Evolutionary conservation across 2,797 vertebrate genomes (phyloP), one percentile per base, ranked within the genome.

Genomic region (Ispidina lecontei): DNA sequence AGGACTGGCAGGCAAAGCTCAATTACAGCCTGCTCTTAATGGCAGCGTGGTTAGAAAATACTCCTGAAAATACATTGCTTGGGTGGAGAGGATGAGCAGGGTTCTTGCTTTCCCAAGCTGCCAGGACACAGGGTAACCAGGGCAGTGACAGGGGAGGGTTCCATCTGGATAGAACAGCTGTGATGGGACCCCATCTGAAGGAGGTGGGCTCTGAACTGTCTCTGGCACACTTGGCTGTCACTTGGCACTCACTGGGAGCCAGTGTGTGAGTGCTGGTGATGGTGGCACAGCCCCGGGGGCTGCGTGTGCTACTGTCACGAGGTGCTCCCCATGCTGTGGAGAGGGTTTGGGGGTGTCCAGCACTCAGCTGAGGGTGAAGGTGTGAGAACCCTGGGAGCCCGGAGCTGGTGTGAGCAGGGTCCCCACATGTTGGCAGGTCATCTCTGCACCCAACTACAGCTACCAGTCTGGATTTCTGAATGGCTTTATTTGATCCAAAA

Each of bases 221-320:
- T 58, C 2, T 1, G 6, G 19, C 41, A 12, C 1, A 1, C 1
- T 1, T 6, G 6, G 1, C 0, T 28, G 43, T 29, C 18, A 37
- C 55, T 8, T 16, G 28, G 7, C 22, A 20, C 15, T 26, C 37
- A 4, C 43, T 49, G 14, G 14, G 20, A 39, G 55, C 62, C 7
- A 2, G 17, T 21, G 55, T 14, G 8, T 11, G 52, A 54, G 44
- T 7, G 25, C 47, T 12, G 18, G 26, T 9, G 60, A 6, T 6
- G 41, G 43, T 1, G 7, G 47, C 2, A 6, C 49, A 39, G 25
- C 56, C 43, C 23, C 2, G 43, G 1, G 16, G 13, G 37, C 41
- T 2, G n/a, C 16, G 9, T 19, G 11, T 8, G 12, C 23, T 10
- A 4, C n/a, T 20, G 44, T 28, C 39, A 3, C 0, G 2, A 20